These are phyloP conservation scores for Dendrocincla tyrannina DNA, from an alignment of 2,797 vertebrate genomes.

Conservation along the genomic window DNA sequence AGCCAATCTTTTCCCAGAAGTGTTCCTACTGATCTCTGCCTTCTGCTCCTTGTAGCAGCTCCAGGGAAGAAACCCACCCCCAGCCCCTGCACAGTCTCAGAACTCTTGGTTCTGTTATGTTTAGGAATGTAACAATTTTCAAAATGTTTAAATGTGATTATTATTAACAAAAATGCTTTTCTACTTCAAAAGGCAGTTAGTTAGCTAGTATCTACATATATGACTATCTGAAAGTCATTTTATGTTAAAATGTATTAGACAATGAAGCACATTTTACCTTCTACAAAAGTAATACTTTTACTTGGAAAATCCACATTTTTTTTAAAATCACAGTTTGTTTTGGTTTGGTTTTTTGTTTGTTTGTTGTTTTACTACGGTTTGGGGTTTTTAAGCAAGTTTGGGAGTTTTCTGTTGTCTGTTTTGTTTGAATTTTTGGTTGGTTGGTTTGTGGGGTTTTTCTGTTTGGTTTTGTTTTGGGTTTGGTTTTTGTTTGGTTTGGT, in stretches of 20 bases:
- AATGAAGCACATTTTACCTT: background rate
- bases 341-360: too few relatives aligned
- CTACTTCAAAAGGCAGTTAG: background rate
- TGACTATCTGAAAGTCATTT: background rate
- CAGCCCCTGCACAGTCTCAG: background rate
- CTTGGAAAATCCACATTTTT: background rate
- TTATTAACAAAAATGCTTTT: background rate
- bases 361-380: too few relatives aligned
- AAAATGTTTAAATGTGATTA: background rate
- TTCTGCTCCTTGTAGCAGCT: fast-evolving
- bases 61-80: background rate
- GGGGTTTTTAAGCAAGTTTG: background rate
- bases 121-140: background rate
- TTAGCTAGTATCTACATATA: background rate
- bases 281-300: background rate
- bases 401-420: background rate
- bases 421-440: background rate
- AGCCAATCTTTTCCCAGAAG: background rate
- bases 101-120: background rate
- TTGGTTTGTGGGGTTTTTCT: background rate
- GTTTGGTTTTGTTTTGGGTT: background rate
- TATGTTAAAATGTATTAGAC: background rate
- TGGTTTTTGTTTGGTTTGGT: background rate
- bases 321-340: too few relatives aligned
- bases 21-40: background rate